Base-by-base conservation (phyloP, 2,888 invertebrate genomes). In the Sipha maydis region DNA sequence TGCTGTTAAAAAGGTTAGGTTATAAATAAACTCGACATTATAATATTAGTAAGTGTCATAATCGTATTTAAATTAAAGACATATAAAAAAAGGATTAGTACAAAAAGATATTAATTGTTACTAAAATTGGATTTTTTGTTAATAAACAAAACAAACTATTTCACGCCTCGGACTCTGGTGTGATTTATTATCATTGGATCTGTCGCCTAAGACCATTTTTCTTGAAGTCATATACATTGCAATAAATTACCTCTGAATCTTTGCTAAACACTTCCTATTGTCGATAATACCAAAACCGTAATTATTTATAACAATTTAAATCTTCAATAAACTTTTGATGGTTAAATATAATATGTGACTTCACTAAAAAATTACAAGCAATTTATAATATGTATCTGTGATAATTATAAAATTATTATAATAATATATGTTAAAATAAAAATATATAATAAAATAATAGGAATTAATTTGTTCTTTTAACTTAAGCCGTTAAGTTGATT, bases 1-100 rank as follows among this genome's bases (percentile, higher is more conserved):
- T 34, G 31, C 8, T 28, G 34, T 85, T 67, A 69, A 78, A 78
- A 85, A 78, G 85, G 77, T 85, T 78, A 85, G 34, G 48, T 69
- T 78, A 67, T 69, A 77, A 85, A 69, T 85, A 78, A 25, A 48
- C 85, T n/a, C 69, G 69, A 31, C 85, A 77, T 77, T 77, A 85
- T 77, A 76, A 48, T 31, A 75, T 61, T 76, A n/a, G 11, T 31
- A 71, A 31, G 77, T 75, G 75, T 69, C 34, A 78, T 34, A 69
- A 85, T 78, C 34, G 69, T n/a, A n/a, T 78, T 28, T 19, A 31
- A 78, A 78, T 85, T 54, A 69, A 78, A n/a, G 67, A 77, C 48
- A 77, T 67, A 48, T 69, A 31, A 76, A 83, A 17, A 71, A 11
- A 21, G 48, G 9, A 31, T 54, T 28, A 84, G n/a, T n/a, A 38